Evolutionary conservation across 2,888 invertebrate genomes (phyloP).

Genomic region (Smittia sp.): DNA sequence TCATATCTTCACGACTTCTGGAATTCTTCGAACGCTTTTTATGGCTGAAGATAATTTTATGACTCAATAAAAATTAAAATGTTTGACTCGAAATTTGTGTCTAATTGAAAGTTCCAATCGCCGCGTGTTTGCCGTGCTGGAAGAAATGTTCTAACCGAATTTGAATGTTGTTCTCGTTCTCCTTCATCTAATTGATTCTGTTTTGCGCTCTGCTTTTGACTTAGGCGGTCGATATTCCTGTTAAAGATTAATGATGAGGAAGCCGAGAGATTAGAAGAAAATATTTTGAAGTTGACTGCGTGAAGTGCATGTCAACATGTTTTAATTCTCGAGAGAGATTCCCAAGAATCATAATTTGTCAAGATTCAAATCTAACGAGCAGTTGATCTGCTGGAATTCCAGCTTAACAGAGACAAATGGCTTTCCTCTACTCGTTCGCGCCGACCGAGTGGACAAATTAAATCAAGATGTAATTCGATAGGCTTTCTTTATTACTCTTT

Average conservation of each 20-base stretch:
- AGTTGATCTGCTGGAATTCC: background rate
- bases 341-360: background rate
- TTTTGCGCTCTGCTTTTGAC: background rate
- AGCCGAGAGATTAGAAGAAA: background rate
- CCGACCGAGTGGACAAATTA: background rate
- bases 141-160: too few species aligned
- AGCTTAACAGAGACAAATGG: background rate
- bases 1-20: too few species aligned
- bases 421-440: background rate
- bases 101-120: too few species aligned
- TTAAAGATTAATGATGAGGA: background rate
- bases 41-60: too few species aligned
- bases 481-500: background rate
- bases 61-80: too few species aligned
- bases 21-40: too few species aligned
- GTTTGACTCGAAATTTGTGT: too few species aligned
- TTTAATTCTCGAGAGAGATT: background rate
- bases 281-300: constrained; percentile 11
- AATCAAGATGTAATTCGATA: constrained; percentile 18
- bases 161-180: too few species aligned
- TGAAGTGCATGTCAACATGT: constrained; percentile 26
- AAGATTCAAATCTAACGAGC: background rate
- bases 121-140: too few species aligned
- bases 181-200: background rate
- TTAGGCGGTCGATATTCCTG: background rate